phyloP scores from a whole-genome alignment of 2,797 vertebrate species.

The Serranus cabrilla region DNA sequence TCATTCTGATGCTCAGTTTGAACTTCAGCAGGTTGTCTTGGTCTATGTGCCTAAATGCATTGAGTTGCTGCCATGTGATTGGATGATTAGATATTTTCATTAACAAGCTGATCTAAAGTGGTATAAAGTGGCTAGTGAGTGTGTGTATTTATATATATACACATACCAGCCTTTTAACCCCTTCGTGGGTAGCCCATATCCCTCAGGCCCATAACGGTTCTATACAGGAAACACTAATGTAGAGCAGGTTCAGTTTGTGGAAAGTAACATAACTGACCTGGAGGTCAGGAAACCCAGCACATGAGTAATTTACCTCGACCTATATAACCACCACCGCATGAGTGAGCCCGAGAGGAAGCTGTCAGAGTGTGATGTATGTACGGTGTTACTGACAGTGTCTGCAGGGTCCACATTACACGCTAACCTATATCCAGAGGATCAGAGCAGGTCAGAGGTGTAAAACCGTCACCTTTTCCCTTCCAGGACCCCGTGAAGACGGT shows the following conservation, averaged over 20 bases:
- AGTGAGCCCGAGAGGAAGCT: conserved; percentile 14
- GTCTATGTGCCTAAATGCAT: no score
- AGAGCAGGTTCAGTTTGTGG: neutral
- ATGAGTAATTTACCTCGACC: conserved; percentile 15
- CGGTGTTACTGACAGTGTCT: conserved; percentile 27
- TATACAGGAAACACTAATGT: neutral
- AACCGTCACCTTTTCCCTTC: conserved; percentile 26
- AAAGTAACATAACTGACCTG: conserved; percentile 11
- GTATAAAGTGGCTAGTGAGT: no score
- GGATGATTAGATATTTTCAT: no score
- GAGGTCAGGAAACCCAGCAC: conserved; percentile 32
- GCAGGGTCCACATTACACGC: conserved; percentile 1
- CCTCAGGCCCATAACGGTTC: neutral
- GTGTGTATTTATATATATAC: no score
- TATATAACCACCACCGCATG: neutral
- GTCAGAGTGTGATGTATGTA: conserved; percentile 37
- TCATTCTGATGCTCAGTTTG: no score
- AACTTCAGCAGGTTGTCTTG: no score
- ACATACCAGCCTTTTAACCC: no score
- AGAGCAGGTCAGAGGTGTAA: conserved; percentile 17
- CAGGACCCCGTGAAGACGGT: conserved; percentile 89
- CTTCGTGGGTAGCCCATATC: neutral
- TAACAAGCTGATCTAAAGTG: no score
- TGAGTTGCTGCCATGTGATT: no score
- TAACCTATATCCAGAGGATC: conserved; percentile 12